Evolutionary conservation across 2,113 vertebrate genomes (phyloP).

Genomic region (Nothoprocta pentlandii): DNA sequence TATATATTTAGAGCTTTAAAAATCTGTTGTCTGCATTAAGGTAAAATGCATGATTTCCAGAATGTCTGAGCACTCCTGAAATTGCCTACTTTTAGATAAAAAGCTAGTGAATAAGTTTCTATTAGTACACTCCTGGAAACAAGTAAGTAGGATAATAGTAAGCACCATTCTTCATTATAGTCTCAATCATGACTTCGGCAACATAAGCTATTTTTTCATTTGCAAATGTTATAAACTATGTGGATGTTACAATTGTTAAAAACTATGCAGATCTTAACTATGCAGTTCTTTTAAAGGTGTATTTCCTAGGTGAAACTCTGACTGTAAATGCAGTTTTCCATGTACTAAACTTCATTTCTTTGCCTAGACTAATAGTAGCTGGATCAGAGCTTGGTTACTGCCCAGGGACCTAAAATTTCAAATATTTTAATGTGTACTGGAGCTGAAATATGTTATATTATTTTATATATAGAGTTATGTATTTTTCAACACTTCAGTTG

Average conservation of each 20-base stretch:
- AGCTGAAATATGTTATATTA: not conserved
- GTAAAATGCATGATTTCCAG: not conserved
- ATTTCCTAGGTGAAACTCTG: not conserved
- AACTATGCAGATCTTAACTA: not conserved
- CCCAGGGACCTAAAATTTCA: not conserved
- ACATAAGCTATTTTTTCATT: not conserved
- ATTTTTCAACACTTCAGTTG: not conserved
- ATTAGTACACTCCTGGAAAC: not conserved
- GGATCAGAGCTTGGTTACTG: not conserved
- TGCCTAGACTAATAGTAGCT: not conserved
- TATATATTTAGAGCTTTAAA: not conserved
- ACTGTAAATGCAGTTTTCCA: not conserved
- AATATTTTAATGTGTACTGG: not conserved
- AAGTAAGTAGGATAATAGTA: fast-evolving
- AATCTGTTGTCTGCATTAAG: not conserved
- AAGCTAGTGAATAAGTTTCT: not conserved
- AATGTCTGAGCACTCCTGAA: not conserved
- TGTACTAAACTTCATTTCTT: not conserved
- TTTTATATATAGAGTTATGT: not conserved
- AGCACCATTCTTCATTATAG: not conserved
- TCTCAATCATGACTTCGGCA: not conserved
- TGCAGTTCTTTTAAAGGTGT: not conserved
- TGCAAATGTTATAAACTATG: not conserved
- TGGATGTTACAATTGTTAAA: not conserved
- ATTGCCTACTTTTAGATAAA: not conserved